A percentile compares a stretch with the other conserved stretches of the same genome.
These are phyloP conservation scores for Sycophila texana DNA, from an alignment of 2,888 invertebrate species.

Conservation along the genomic window DNA sequence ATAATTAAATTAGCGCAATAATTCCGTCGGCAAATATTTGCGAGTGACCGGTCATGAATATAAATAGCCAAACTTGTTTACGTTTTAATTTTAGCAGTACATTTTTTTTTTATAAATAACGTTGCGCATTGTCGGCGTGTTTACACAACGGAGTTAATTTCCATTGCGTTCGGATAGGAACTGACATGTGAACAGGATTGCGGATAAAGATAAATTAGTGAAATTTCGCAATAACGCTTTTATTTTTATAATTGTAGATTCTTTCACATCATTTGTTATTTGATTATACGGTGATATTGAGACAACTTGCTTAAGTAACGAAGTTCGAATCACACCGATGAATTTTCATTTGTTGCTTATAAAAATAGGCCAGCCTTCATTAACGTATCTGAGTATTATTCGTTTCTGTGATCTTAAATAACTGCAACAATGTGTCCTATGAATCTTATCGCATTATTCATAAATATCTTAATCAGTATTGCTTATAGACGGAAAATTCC, in stretches of 20 bases:
- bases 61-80: too few relatives aligned
- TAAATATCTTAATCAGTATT: neutral
- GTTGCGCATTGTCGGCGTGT: neutral
- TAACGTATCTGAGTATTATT: slow-evolving; percentile 29
- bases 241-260: slow-evolving; percentile 40
- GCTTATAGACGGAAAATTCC: neutral
- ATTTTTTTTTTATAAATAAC: neutral
- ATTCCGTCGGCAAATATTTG: too few relatives aligned
- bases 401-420: slow-evolving; percentile 16
- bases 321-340: slow-evolving; percentile 26
- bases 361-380: slow-evolving; percentile 40
- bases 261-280: slow-evolving; percentile 35
- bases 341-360: slow-evolving; percentile 27
- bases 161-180: too few relatives aligned
- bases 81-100: too few relatives aligned
- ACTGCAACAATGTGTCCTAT: slow-evolving; percentile 25
- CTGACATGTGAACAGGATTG: neutral
- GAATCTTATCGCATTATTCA: neutral
- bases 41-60: too few relatives aligned
- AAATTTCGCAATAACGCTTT: slow-evolving; percentile 24
- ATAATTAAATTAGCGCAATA: too few relatives aligned
- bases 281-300: slow-evolving; percentile 30
- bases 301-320: slow-evolving; percentile 36
- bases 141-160: neutral
- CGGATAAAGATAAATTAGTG: neutral